These are phyloP conservation scores for Heteronetta atricapilla DNA, from an alignment of 2,113 vertebrate genomes.

Conservation along the genomic window DNA sequence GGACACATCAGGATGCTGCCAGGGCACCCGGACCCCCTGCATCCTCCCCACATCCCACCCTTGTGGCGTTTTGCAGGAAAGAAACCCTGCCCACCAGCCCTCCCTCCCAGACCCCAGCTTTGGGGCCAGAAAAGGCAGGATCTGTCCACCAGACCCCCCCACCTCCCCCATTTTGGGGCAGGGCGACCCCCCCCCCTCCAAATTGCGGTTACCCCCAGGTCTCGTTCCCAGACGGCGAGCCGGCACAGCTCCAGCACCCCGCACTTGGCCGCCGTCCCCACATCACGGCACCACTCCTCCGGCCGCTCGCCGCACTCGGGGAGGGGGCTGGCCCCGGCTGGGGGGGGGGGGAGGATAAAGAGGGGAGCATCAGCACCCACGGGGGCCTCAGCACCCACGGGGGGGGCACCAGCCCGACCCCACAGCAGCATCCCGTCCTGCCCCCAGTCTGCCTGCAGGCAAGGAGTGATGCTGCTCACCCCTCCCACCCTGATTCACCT, in stretches of 20 bases:
- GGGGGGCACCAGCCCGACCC: too few species aligned
- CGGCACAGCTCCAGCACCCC: conserved; percentile 86
- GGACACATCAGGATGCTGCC: accelerated
- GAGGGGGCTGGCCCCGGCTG: conserved; percentile 84
- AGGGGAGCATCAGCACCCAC: background rate
- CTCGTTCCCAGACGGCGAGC: conserved; percentile 85
- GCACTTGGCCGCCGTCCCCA: conserved; percentile 84
- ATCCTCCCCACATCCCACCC: background rate
- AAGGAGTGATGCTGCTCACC: background rate
- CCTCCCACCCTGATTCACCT: background rate
- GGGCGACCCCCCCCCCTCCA: accelerated
- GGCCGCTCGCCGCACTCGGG: conserved; percentile 84
- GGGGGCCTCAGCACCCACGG: background rate
- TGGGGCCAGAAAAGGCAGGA: background rate
- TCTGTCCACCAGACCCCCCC: background rate
- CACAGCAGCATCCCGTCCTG: background rate
- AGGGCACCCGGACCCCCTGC: accelerated
- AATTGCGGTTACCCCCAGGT: conserved; percentile 75
- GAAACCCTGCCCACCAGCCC: too few species aligned
- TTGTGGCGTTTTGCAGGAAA: too few species aligned
- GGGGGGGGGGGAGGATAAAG: background rate
- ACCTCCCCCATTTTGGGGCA: background rate
- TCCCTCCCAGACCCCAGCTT: background rate
- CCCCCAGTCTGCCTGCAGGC: background rate
- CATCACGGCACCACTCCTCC: conserved; percentile 88